A percentile compares a stretch with the other conserved stretches of the same genome.
These are phyloP conservation scores for Philantomba maxwellii DNA, from an alignment of 2,113 vertebrate species.

Conservation along the genomic window DNA sequence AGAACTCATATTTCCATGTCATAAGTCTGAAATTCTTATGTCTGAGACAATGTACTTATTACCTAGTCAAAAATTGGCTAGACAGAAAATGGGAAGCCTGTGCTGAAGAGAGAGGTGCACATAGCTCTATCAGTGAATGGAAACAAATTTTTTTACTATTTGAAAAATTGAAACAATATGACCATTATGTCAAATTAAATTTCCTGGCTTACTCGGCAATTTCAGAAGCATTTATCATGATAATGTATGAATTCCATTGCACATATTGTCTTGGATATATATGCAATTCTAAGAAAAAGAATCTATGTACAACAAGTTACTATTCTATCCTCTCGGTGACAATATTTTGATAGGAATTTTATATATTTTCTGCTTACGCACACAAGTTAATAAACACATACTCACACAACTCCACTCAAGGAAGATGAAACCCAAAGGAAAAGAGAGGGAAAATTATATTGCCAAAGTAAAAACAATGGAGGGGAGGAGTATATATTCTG, in stretches of 20 bases:
- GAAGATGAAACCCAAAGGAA: neutral
- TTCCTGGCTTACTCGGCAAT: neutral
- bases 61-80: neutral
- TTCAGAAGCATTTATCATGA: neutral
- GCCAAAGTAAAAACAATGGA: neutral
- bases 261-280: neutral
- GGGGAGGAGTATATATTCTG: neutral
- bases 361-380: neutral
- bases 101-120: neutral
- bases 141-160: neutral
- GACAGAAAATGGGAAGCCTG: neutral
- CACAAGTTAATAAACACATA: neutral
- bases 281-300: neutral
- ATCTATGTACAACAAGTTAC: rapidly evolving
- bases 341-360: neutral
- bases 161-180: neutral
- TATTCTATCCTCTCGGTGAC: neutral
- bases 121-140: neutral
- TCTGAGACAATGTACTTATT: neutral
- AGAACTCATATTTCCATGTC: neutral
- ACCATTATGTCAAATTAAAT: neutral
- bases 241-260: neutral
- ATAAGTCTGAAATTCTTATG: neutral
- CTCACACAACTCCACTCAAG: neutral
- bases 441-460: neutral